Percentiles rank a stretch among this genome's conserved stretches.
Conservation (phyloP, 2,888 invertebrate genomes). For the Gasteruption jaculator region DNA sequence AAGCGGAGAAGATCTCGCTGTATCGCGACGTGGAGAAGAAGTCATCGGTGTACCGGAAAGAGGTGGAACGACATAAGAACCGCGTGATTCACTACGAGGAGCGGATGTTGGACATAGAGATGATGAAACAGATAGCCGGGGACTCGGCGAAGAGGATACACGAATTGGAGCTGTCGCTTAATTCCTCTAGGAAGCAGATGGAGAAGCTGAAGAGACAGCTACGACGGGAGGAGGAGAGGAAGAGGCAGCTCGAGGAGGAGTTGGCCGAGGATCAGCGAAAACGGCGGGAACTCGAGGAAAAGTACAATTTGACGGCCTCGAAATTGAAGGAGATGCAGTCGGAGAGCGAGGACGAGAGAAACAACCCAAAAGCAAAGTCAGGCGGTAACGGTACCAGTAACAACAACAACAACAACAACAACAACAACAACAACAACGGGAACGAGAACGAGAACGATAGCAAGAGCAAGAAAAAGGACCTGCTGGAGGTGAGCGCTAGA, state of each 20-base stretch:
- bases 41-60: constrained; percentile 46
- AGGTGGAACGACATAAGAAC: constrained; percentile 50
- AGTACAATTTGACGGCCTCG: constrained; percentile 52
- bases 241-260: constrained; percentile 65
- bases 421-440: too few species aligned
- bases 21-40: constrained; percentile 35
- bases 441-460: constrained; percentile 52
- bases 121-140: constrained; percentile 58
- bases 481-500: constrained; percentile 63
- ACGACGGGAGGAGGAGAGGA: constrained; percentile 70
- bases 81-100: constrained; percentile 54
- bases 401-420: too few species aligned
- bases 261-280: constrained; percentile 56
- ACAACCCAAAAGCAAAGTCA: constrained; percentile 46
- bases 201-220: constrained; percentile 71
- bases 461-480: constrained; percentile 58
- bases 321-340: constrained; percentile 48
- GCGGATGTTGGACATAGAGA: constrained; percentile 54
- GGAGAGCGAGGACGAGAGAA: constrained; percentile 57
- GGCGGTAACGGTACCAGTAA: too few species aligned
- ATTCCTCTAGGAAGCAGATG: constrained; percentile 71
- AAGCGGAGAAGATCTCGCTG: constrained; percentile 52
- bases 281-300: constrained; percentile 53
- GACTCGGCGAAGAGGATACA: constrained; percentile 65
- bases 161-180: constrained; percentile 69